A percentile compares a stretch with the other conserved stretches of the same genome.
Evolutionary conservation across 2,888 invertebrate genomes (phyloP).

Genomic region (Drosophila incognita): DNA sequence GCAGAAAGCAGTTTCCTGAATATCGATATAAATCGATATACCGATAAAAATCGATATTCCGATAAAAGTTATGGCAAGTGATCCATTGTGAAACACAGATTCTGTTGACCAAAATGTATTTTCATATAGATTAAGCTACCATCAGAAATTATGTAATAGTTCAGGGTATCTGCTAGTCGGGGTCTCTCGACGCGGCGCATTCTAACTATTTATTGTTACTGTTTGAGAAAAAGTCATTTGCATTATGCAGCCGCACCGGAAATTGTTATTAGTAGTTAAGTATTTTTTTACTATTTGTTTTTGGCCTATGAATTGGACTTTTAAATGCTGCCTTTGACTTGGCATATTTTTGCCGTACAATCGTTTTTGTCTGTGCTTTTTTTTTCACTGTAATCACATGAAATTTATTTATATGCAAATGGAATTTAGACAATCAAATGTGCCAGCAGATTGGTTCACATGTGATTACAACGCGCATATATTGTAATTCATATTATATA

Average conservation of each 20-base stretch:
- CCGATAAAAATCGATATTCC: not conserved
- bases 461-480: constrained; percentile 60
- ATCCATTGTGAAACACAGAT: not conserved
- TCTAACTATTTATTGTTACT: constrained; percentile 45
- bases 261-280: constrained; percentile 76
- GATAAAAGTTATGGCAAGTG: not conserved
- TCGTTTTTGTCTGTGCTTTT: constrained; percentile 8
- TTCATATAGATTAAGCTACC: not conserved
- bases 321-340: constrained; percentile 76
- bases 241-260: constrained; percentile 75
- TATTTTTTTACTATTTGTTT: constrained; percentile 36
- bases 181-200: not conserved
- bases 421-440: constrained; percentile 72
- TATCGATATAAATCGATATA: not conserved
- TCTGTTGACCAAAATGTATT: too few relatives aligned
- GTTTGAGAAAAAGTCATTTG: constrained; percentile 76
- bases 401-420: constrained; percentile 79
- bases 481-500: constrained; percentile 33
- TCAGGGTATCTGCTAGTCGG: not conserved
- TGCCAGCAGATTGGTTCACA: constrained; percentile 59
- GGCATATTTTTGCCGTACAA: constrained; percentile 44
- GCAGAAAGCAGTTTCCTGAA: not conserved
- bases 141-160: rapidly evolving
- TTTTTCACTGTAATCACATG: constrained; percentile 22
- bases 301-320: constrained; percentile 67